These are phyloP conservation scores for Ciona savignyi DNA, from an alignment of 23 tunicate genomes.

Conservation along the genomic window DNA sequence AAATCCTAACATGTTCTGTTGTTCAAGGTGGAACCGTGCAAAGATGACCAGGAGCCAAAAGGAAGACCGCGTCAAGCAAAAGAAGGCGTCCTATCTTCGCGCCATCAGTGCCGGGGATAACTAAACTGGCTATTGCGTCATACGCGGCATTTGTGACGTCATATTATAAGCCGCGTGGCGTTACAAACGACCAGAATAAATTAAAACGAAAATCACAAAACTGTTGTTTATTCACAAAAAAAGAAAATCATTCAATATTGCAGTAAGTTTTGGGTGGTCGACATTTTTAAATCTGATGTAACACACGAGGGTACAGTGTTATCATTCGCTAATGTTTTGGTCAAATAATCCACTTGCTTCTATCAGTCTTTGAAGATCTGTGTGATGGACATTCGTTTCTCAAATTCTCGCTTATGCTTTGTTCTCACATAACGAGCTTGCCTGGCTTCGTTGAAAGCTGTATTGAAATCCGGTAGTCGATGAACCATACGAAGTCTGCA, in stretches of 20 bases:
- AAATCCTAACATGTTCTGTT: no score
- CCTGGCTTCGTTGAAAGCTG: conserved; percentile 60
- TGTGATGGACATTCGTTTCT: conserved; percentile 41
- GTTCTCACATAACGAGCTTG: conserved; percentile 68
- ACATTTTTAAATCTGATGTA: no score
- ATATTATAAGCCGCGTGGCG: not conserved
- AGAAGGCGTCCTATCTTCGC: conserved; percentile 84
- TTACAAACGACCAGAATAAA: not conserved
- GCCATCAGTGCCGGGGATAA: conserved; percentile 51
- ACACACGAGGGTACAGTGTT: no score
- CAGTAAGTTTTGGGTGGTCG: no score
- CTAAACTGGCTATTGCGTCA: conserved; percentile 4
- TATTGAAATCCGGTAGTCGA: conserved; percentile 50
- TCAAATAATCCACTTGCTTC: no score
- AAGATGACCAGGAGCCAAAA: conserved; percentile 63
- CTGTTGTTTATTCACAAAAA: not conserved
- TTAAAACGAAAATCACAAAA: not conserved
- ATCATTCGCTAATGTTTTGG: no score
- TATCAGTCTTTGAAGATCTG: conserved; percentile 36
- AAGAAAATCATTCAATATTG: no score
- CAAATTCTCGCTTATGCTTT: conserved; percentile 62
- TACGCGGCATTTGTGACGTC: conserved; percentile 2
- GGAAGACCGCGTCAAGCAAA: conserved; percentile 64
- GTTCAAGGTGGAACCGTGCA: conserved; percentile 69
- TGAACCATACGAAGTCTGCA: conserved; percentile 61